Evolutionary conservation across 1,140 invertebrate species (phyloP).

Genomic region (Trichonephila inaurata): DNA sequence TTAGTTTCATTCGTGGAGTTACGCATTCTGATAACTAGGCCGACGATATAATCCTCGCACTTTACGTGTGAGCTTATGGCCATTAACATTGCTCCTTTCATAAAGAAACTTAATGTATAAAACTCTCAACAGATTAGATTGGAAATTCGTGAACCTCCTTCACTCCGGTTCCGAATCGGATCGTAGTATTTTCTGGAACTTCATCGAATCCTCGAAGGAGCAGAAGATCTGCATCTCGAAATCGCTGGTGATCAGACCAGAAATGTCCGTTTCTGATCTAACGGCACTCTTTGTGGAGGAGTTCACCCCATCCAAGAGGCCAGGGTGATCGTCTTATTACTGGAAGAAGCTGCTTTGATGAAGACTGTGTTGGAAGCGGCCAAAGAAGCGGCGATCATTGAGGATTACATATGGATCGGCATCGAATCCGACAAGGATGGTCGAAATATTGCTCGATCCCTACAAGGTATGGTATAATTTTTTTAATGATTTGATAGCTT

Average conservation of each 20-base stretch:
- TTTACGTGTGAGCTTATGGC: too few relatives aligned
- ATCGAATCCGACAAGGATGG: slow-evolving; percentile 59
- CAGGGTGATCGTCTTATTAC: slow-evolving; percentile 38
- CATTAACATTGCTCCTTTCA: too few relatives aligned
- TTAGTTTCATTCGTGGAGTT: too few relatives aligned
- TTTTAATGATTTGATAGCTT: neutral
- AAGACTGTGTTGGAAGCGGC: slow-evolving; percentile 50
- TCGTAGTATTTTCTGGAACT: slow-evolving; percentile 60
- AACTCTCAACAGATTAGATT: neutral
- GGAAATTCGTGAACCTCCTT: slow-evolving; percentile 30
- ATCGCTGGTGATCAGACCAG: slow-evolving; percentile 38
- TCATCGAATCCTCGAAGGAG: slow-evolving; percentile 52
- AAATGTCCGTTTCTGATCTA: neutral
- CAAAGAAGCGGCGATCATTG: neutral
- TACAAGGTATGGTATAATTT: slow-evolving; percentile 8
- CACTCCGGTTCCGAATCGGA: slow-evolving; percentile 63
- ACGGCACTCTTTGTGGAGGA: slow-evolving; percentile 13
- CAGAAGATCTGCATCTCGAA: slow-evolving; percentile 58
- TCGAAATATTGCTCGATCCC: neutral
- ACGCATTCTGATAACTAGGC: too few relatives aligned
- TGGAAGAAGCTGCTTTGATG: slow-evolving; percentile 30
- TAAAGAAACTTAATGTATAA: too few relatives aligned
- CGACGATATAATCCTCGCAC: too few relatives aligned
- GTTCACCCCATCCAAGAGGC: slow-evolving; percentile 14
- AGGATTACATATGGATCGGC: slow-evolving; percentile 58